Evolutionary conservation across 1,140 invertebrate genomes (phyloP).

Genomic region (Euwallacea similis): DNA sequence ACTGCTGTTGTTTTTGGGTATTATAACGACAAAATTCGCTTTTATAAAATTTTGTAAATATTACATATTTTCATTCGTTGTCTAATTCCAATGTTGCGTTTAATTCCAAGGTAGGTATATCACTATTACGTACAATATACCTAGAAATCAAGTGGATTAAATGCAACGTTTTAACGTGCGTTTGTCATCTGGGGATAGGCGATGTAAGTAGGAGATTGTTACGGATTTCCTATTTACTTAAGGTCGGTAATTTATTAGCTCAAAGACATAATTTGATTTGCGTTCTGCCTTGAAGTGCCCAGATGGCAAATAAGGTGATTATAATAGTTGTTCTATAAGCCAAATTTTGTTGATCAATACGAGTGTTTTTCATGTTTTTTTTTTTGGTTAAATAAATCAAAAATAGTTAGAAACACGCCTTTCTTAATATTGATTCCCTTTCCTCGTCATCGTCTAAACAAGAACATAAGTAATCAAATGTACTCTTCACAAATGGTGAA

Average conservation of each 20-base stretch:
- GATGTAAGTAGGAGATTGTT: too few relatives aligned
- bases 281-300: background rate
- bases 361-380: conserved; percentile 32
- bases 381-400: conserved; percentile 36
- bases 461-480: too few relatives aligned
- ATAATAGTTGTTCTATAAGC: conserved; percentile 11
- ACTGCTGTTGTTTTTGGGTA: too few relatives aligned
- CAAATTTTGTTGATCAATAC: conserved; percentile 28
- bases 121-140: background rate
- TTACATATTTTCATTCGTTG: background rate
- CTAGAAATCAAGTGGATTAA: too few relatives aligned
- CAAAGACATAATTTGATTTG: background rate
- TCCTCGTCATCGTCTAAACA: too few relatives aligned
- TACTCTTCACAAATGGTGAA: too few relatives aligned
- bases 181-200: too few relatives aligned
- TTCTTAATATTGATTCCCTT: background rate
- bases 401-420: conserved; percentile 11
- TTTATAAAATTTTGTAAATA: too few relatives aligned
- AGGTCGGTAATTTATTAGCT: background rate
- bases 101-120: background rate
- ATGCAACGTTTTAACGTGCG: too few relatives aligned
- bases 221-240: background rate
- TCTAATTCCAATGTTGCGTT: background rate
- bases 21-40: too few relatives aligned
- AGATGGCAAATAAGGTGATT: background rate